Base-by-base conservation (phyloP, 2,888 invertebrate species). In the Sphaerophoria rueppellii region DNA sequence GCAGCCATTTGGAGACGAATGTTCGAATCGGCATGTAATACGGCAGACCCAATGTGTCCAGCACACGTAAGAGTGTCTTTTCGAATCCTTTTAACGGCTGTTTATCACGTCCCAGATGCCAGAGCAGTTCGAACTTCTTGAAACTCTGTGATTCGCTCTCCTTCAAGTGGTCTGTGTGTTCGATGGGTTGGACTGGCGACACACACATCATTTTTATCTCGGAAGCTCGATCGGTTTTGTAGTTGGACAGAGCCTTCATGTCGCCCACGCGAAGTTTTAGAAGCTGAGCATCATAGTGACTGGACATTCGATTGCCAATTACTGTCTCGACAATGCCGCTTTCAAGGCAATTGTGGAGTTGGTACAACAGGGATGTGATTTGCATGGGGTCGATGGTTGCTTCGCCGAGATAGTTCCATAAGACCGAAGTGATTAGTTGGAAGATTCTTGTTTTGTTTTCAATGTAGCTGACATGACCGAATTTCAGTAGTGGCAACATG, bases 61-160 rank as follows among this genome's bases (percentile, higher is more conserved):
- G 87, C 32, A 96, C 94, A 89, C 96, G 95, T 82, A 96, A 92
- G 86, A 96, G 91, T 0, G 95, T 96, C 89, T 95, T 95, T 87
- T 89, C 92, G 88, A 90, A 91, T 63, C 91, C 90, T 4, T 90
- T 89, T 1, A 90, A 88, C 80, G 93, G 94, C 35, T 95, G 93
- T 60, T 91, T 91, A 88, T 96, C 95, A 69, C 96, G 91, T 0
- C 96, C 96, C 40, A 96, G 92, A 90, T 96, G 96, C 96, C 96
- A 96, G 11, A 97, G 91, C 11, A 92, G 74, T 83, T 92, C 92
- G 65, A 92, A 92, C 78, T 92, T 92, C 69, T 90, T 91, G 60
- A 91, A 91, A 81, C 91, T 91, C 32, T 89, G 88, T 50, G 91
- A 90, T 87, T 92, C 91, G 73, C 90, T 92, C 79, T 92, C 92